A percentile compares a stretch with the other conserved stretches of the same genome.
phyloP scores from a whole-genome alignment of 2,797 vertebrate genomes.

The Hydrolagus colliei region DNA sequence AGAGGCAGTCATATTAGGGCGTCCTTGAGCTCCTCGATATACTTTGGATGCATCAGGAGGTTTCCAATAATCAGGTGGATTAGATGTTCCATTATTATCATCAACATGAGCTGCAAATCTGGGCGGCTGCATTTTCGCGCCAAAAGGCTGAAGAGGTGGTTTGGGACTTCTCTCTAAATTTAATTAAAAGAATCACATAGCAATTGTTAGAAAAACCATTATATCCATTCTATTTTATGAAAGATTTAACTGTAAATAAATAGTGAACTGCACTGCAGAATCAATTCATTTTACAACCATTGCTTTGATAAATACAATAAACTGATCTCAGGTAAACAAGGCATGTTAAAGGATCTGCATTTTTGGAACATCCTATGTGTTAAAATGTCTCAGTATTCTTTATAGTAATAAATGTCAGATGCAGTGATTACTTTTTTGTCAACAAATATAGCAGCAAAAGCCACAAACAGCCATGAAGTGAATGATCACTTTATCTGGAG shows the following conservation, averaged over 20 bases:
- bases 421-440: too few species aligned
- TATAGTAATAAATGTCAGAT: too few species aligned
- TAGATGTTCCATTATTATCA: background rate
- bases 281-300: background rate
- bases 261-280: background rate
- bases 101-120: slow-evolving; percentile 47
- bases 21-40: slow-evolving; percentile 40
- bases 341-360: too few species aligned
- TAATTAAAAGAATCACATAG: background rate
- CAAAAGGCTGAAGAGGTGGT: slow-evolving; percentile 53
- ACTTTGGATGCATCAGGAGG: slow-evolving; percentile 40
- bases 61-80: slow-evolving; percentile 41
- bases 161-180: slow-evolving; percentile 50
- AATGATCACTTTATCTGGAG: too few species aligned
- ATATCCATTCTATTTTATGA: background rate
- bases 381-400: too few species aligned
- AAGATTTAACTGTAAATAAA: background rate
- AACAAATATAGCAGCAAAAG: too few species aligned
- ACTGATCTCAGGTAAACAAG: too few species aligned
- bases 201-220: background rate
- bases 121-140: slow-evolving; percentile 60
- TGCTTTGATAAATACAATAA: too few species aligned
- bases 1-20: slow-evolving; percentile 45
- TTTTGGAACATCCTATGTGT: too few species aligned
- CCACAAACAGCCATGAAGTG: too few species aligned